A percentile compares a stretch with the other conserved stretches of the same genome.
Conservation (phyloP, 1,140 invertebrate species). For the Nebria ingens region DNA sequence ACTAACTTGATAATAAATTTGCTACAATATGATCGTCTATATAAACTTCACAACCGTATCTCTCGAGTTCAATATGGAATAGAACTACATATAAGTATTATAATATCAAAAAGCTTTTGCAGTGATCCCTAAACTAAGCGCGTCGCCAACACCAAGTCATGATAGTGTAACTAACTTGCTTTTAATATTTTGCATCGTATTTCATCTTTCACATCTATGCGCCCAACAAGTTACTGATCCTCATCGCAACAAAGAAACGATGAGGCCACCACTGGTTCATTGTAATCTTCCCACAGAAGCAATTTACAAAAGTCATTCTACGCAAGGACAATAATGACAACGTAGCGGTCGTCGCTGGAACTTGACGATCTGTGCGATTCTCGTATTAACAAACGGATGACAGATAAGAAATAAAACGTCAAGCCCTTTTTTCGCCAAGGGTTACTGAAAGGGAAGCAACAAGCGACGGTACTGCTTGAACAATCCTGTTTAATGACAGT, state of each 20-base stretch:
- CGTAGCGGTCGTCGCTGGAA: background rate
- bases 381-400: constrained; percentile 3
- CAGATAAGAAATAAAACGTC: background rate
- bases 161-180: constrained; percentile 7
- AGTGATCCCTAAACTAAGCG: background rate
- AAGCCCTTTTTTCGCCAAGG: background rate
- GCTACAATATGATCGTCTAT: too few relatives aligned
- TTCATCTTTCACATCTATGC: background rate
- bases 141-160: background rate
- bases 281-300: background rate
- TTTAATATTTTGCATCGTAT: constrained; percentile 9
- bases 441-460: background rate
- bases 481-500: too few relatives aligned
- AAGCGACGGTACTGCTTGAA: background rate
- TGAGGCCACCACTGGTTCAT: background rate
- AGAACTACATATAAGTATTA: too few relatives aligned
- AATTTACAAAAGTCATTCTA: constrained; percentile 4
- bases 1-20: too few relatives aligned
- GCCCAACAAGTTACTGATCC: too few relatives aligned
- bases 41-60: too few relatives aligned
- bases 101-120: too few relatives aligned
- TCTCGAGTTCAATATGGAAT: too few relatives aligned
- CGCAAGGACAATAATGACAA: background rate
- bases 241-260: background rate
- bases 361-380: background rate